Evolutionary conservation across 2,797 vertebrate species (phyloP).

Genomic region (Chiroxiphia lanceolata): DNA sequence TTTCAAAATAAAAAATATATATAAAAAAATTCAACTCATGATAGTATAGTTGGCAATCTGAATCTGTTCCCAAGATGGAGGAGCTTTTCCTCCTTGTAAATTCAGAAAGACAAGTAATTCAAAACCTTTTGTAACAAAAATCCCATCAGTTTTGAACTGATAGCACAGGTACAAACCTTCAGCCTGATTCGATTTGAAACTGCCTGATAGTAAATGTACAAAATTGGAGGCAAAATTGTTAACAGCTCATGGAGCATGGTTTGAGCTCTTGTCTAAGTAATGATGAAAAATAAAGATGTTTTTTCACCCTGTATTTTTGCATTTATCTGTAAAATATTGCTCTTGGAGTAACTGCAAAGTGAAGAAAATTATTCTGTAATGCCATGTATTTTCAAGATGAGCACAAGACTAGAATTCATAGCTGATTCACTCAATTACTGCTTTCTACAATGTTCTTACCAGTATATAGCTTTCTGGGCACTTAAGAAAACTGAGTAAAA

Average conservation of each 20-base stretch:
- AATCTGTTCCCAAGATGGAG: not conserved
- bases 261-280: not conserved
- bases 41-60: not conserved
- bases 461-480: conserved; percentile 53
- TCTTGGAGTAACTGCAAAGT: conserved; percentile 26
- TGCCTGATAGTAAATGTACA: not conserved
- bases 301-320: not conserved
- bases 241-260: not conserved
- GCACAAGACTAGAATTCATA: conserved; percentile 38
- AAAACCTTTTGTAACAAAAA: not conserved
- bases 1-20: not conserved
- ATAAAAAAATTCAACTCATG: not conserved
- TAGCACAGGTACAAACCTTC: not conserved
- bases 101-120: not conserved
- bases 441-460: conserved; percentile 53
- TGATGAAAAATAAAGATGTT: not conserved
- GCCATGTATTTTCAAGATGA: conserved; percentile 47
- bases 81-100: not conserved
- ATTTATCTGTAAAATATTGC: conserved; percentile 23
- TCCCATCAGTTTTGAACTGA: not conserved
- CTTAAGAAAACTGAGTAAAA: conserved; percentile 56
- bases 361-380: conserved; percentile 64
- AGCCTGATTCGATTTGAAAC: conserved; percentile 6
- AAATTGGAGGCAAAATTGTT: not conserved
- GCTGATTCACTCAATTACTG: conserved; percentile 65